Conservation (phyloP, 2,113 vertebrate genomes). For the Megalops atlanticus region DNA sequence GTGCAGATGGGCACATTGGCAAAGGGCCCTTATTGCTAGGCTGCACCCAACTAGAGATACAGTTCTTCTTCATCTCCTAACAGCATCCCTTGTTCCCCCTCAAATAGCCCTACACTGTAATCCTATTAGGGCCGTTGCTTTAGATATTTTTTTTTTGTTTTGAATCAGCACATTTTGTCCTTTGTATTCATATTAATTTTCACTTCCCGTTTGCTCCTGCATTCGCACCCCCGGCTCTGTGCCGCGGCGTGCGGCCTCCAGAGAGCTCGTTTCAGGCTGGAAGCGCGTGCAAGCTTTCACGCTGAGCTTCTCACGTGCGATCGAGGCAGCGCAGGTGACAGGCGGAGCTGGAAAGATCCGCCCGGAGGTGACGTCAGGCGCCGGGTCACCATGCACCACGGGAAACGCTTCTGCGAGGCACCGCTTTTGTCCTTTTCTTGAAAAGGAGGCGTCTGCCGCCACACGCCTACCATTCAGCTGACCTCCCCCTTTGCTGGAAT, state of each 20-base stretch:
- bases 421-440: neutral
- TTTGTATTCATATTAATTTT: too few relatives aligned
- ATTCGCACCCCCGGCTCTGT: too few relatives aligned
- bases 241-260: too few relatives aligned
- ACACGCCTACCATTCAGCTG: neutral
- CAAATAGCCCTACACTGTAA: too few relatives aligned
- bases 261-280: conserved; percentile 35
- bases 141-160: neutral
- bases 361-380: conserved; percentile 26
- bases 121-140: too few relatives aligned
- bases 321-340: conserved; percentile 5
- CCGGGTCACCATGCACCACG: neutral
- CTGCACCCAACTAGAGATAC: neutral
- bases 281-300: conserved; percentile 34
- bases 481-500: neutral
- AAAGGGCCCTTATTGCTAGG: neutral
- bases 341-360: conserved; percentile 18
- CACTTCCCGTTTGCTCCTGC: too few relatives aligned
- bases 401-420: neutral
- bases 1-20: conserved; percentile 16
- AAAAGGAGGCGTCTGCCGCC: too few relatives aligned
- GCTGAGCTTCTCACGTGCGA: conserved; percentile 21
- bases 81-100: too few relatives aligned
- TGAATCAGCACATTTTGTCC: too few relatives aligned
- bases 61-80: neutral